Base-by-base conservation (phyloP, 1,140 invertebrate species). In the Polypedilum vanderplanki region DNA sequence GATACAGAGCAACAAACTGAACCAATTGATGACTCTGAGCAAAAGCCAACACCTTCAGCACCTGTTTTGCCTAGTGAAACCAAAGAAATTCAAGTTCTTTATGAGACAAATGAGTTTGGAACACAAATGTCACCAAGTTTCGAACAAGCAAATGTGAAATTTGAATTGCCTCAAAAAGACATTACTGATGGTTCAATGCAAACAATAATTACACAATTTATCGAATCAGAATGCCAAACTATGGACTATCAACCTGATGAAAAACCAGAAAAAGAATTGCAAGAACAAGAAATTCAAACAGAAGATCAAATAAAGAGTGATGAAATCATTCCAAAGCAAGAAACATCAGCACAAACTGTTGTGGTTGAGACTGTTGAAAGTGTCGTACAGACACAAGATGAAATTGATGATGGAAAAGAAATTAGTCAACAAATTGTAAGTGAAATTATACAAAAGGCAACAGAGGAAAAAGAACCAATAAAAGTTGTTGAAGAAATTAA, bases 1-100 rank as follows among this genome's bases (percentile, higher is more conserved):
- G 85, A 87, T 79, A 80, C 77, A 73, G 77, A 82, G 40, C 81
- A 82, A 40, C 86, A 87, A 79, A 87, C 85, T 0, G 84, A 84
- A 8, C 85, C 81, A 79, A n/a, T 33, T 40, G 24, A 1, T 1
- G 76, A 78, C 41, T 15, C 74, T 40, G 74, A 70, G 3, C 8
- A 18, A 20, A 8, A 20, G 3, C 18, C 17, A 70, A 70, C 41
- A 41, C 40, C 76, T 8, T 8, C 65, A 22, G 65, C 17, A 70
- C 17, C 20, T 8, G 20, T 5, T 33, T 70, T 70, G 65, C 17
- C 5, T 33, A 70, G n/a, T 22, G 65, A 75, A 77, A 76, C 74
- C 75, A 67, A 75, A 77, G 64, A 75, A 76, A 74, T 33, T 10
- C 75, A 74, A 74, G 17, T 22, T 2, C 67, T 73, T 46, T 41